Percentiles rank a stretch among this genome's conserved stretches.
Evolutionary conservation across 2,888 invertebrate species (phyloP).

Genomic region (Caenorhabditis plicata): DNA sequence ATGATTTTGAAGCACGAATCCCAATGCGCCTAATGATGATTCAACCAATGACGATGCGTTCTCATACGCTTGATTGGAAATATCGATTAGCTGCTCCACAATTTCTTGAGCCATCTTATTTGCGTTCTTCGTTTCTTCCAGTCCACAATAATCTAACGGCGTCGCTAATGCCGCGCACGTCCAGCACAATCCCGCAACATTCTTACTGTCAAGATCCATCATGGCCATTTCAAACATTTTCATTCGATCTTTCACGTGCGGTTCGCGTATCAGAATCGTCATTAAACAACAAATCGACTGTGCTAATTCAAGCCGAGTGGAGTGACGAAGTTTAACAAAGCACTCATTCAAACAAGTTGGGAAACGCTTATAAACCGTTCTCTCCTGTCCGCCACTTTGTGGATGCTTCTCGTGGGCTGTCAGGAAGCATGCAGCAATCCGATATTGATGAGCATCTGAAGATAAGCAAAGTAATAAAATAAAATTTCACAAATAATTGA

Average conservation of each 20-base stretch:
- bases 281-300: conserved; percentile 7
- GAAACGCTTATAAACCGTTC: not conserved
- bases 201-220: not conserved
- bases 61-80: conserved; percentile 21
- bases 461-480: not conserved
- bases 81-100: not conserved
- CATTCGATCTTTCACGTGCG: too few species aligned
- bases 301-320: conserved; percentile 23
- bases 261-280: too few species aligned
- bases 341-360: conserved; percentile 2
- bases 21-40: conserved; percentile 21
- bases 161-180: conserved; percentile 8
- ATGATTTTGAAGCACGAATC: conserved; percentile 15
- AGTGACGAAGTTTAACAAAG: conserved; percentile 15
- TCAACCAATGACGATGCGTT: conserved; percentile 27
- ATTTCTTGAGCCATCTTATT: not conserved
- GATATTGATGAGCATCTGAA: conserved; percentile 37
- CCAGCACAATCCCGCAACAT: conserved; percentile 24
- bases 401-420: too few species aligned
- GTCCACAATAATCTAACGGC: conserved; percentile 1
- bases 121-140: not conserved
- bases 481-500: too few species aligned
- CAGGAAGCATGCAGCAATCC: conserved; percentile 37
- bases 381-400: too few species aligned
- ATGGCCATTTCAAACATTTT: too few species aligned